These are phyloP conservation scores for Gymnosoma rotundatum DNA, from an alignment of 2,888 invertebrate genomes.

Conservation along the genomic window DNA sequence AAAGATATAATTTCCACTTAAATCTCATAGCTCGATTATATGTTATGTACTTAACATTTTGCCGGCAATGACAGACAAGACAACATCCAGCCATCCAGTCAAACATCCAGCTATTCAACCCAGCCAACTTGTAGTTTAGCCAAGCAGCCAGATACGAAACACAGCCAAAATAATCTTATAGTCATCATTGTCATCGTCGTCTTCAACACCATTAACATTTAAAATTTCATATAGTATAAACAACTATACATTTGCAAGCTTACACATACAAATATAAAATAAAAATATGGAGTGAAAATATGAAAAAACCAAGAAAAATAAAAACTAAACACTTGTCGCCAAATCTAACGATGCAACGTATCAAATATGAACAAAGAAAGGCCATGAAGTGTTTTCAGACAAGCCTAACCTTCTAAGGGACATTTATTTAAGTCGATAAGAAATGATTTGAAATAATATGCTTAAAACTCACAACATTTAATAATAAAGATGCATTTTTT, in stretches of 20 bases:
- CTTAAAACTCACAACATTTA: no score
- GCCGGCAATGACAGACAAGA: slow-evolving; percentile 66
- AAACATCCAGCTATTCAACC: slow-evolving; percentile 43
- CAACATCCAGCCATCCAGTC: slow-evolving; percentile 47
- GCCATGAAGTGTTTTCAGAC: no score
- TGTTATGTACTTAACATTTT: slow-evolving; percentile 68
- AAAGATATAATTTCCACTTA: slow-evolving; percentile 28
- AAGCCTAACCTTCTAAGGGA: neutral
- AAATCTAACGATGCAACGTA: slow-evolving; percentile 70
- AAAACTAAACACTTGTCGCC: slow-evolving; percentile 66
- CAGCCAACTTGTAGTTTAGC: slow-evolving; percentile 49
- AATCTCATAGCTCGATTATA: slow-evolving; percentile 53
- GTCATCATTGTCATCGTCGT: slow-evolving; percentile 10
- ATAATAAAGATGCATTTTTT: no score
- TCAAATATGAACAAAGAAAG: neutral
- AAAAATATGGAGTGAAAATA: slow-evolving; percentile 7
- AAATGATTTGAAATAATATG: no score
- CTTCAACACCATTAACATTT: neutral
- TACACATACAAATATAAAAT: no score
- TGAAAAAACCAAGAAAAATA: slow-evolving; percentile 4
- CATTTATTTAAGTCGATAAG: neutral
- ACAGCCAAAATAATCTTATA: slow-evolving; percentile 46
- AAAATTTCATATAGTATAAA: slow-evolving; percentile 4
- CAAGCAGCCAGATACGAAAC: slow-evolving; percentile 40
- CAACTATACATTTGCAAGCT: neutral